These are phyloP conservation scores for Ornithorhynchus anatinus DNA, from an alignment of 2,113 vertebrate species.

Conservation along the genomic window DNA sequence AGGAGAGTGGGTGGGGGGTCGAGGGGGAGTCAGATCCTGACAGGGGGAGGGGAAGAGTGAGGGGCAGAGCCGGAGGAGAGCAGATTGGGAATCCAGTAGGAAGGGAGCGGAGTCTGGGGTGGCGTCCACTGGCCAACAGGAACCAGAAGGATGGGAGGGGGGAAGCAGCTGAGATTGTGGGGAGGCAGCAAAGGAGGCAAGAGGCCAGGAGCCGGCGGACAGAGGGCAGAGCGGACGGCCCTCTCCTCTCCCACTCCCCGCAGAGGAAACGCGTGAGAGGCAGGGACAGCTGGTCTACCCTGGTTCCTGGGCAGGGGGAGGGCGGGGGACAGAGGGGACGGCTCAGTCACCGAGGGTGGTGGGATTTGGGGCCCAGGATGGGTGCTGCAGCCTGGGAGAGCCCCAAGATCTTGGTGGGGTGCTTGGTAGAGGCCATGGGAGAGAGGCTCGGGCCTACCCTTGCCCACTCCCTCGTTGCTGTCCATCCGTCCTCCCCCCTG, in stretches of 20 bases:
- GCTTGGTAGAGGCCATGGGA: too few relatives aligned
- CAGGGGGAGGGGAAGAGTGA: conserved; percentile 31
- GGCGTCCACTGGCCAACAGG: not conserved
- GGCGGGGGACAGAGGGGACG: not conserved
- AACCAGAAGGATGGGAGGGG: not conserved
- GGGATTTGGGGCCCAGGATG: not conserved
- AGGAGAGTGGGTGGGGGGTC: conserved; percentile 1
- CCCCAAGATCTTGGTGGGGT: not conserved
- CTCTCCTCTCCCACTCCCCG: too few relatives aligned
- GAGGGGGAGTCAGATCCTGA: not conserved
- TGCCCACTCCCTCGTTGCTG: not conserved
- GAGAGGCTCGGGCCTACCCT: not conserved
- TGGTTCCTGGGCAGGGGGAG: not conserved
- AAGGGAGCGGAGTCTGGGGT: not conserved
- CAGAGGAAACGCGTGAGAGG: conserved; percentile 30
- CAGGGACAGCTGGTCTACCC: conserved; percentile 34
- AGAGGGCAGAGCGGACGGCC: not conserved
- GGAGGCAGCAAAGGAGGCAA: not conserved
- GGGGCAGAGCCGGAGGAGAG: conserved; percentile 43
- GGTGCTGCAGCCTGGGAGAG: not conserved
- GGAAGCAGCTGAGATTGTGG: not conserved
- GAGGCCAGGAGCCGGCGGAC: too few relatives aligned
- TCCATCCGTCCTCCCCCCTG: not conserved
- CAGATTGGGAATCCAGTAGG: not conserved
- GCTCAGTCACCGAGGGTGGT: not conserved